Conservation (phyloP, 2,797 vertebrate genomes). For the Pseudochirops corinnae region DNA sequence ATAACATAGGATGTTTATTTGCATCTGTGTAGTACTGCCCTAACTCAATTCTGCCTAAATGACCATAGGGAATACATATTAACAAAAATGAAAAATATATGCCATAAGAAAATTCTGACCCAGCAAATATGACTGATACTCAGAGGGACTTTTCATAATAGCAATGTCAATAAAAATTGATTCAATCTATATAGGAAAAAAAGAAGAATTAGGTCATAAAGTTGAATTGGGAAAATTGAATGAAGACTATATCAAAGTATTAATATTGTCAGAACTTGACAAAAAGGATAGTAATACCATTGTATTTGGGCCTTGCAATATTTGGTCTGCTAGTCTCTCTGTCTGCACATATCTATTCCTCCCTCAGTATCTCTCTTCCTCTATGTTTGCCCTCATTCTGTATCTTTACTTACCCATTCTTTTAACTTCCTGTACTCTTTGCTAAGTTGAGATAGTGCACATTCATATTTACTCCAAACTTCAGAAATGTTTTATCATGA, state of each 20-base stretch:
- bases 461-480: not conserved
- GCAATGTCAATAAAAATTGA: not conserved
- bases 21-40: not conserved
- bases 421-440: not conserved
- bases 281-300: not conserved
- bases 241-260: not conserved
- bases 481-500: not conserved
- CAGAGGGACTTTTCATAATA: not conserved
- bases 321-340: not conserved
- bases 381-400: not conserved
- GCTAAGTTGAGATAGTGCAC: not conserved
- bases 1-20: conserved; percentile 52
- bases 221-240: not conserved
- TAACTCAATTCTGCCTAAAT: conserved; percentile 17
- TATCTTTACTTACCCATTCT: not conserved
- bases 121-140: not conserved
- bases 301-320: not conserved
- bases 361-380: not conserved
- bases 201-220: not conserved
- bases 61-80: not conserved
- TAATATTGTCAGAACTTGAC: not conserved
- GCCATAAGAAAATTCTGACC: not conserved
- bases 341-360: fast-evolving
- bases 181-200: not conserved
- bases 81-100: not conserved